Base-by-base conservation (phyloP, 2,888 invertebrate species). In the Nymphalis polychloros region DNA sequence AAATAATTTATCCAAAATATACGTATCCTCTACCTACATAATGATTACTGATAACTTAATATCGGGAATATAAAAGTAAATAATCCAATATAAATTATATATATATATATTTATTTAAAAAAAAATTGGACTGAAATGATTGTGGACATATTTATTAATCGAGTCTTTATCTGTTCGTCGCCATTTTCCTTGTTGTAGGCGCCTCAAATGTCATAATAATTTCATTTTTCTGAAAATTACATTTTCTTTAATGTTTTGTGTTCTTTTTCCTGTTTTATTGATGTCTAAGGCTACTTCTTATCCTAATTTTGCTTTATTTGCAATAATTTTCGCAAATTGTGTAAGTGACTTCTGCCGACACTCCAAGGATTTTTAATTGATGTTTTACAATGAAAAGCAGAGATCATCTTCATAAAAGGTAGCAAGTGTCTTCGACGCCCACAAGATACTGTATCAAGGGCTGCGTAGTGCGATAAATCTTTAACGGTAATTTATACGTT, bases 201-300 rank as follows among this genome's bases (percentile, higher is more conserved):
- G 90, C 90, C 86, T 90, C 90, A 92, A 92, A 92, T 92, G 92
- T 92, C 92, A 92, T 92, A 92, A 92, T 92, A 92, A 90, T 92
- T 91, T 90, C 82, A 82, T 85, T 88, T 89, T 88, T 83, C 80
- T 76, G 79, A 84, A 87, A 86, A 87, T 83, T 84, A 83, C 79
- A 82, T 89, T 90, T 90, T 87, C 81, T 89, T 90, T 87, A 75
- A 81, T 86, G 86, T 85, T 87, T 90, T 90, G 82, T 78, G 83
- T 88, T 89, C 78, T 83, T 86, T 84, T 80, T 78, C 80, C 77
- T 78, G 76, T 84, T 86, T 82, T 77, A 80, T 84, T 81, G 77
- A 72, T 75, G 74, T 76, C 77, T 80, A 77, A 80, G 72, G 75
- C 72, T 77, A 76, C 80, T 79, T 81, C 79, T 81, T 74, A 73